A percentile compares a stretch with the other conserved stretches of the same genome.
Evolutionary conservation across 2,797 vertebrate species (phyloP).

Genomic region (Sarcophilus harrisii): DNA sequence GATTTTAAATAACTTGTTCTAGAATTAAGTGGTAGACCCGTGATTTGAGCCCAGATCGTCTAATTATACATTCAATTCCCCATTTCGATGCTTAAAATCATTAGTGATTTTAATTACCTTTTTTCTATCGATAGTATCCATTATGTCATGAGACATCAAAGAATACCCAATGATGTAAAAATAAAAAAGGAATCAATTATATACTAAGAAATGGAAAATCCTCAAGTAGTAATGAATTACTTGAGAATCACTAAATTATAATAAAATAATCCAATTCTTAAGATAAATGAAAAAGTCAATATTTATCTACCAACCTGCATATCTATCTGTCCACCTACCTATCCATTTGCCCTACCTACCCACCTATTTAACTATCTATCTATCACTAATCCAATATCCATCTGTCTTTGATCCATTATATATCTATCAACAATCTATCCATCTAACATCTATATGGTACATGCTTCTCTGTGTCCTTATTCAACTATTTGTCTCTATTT

Average conservation of each 20-base stretch:
- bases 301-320: not conserved
- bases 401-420: no score
- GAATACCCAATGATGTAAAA: not conserved
- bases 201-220: not conserved
- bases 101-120: not conserved
- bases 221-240: not conserved
- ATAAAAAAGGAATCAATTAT: not conserved
- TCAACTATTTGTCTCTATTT: not conserved
- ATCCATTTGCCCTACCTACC: no score
- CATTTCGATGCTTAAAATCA: not conserved
- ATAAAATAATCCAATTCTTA: not conserved
- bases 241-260: not conserved
- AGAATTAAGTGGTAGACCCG: not conserved
- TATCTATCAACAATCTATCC: not conserved
- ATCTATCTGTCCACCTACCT: no score
- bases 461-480: not conserved
- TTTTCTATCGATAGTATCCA: not conserved
- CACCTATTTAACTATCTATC: no score
- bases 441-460: not conserved
- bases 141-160: not conserved
- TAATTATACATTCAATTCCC: not conserved
- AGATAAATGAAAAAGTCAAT: not conserved
- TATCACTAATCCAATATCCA: no score
- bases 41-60: not conserved
- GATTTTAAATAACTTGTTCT: not conserved